Evolutionary conservation across 2,113 vertebrate genomes (phyloP), one percentile per base, ranked within the genome.

Genomic region (Microtus richardsoni): DNA sequence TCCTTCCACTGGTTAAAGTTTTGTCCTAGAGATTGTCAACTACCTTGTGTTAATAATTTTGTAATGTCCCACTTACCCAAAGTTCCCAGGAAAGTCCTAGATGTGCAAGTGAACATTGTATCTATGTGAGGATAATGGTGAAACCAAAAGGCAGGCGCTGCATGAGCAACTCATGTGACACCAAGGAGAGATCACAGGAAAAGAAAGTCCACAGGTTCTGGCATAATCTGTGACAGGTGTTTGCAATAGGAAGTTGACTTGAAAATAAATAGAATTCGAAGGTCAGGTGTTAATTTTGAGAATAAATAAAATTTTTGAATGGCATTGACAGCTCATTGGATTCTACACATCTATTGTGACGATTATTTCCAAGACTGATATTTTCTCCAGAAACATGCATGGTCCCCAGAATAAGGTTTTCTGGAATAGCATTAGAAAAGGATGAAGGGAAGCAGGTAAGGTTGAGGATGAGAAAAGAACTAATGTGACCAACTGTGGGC

Each of bases 331-430:
- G 22, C 24, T 80, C 33, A 75, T 1, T 90, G 49, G 5, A 70
- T 54, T 73, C 39, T 21, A 87, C 11, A 70, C 7, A 70, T n/a
- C 79, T n/a, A 79, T 54, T 74, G 1, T 83, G 4, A 26, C 60
- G 62, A 84, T 89, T 49, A 91, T 94, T 71, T 93, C 39, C 41
- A 66, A 88, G 24, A 10, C 14, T 79, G 10, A 58, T 85, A 77
- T 79, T 93, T 89, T 95, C 74, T 92, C n/a, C 14, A 89, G 19
- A 7, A 95, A 77, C 6, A 95, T 21, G 10, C 75, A 13, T 80
- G 71, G 7, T 58, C 4, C 49, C 5, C 28, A 36, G 36, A 2
- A 24, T 30, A 83, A 88, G 3, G 17, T 58, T 52, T 93, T 96
- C 60, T 89, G 62, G 2, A 9, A 74, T 22, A 60, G n/a, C 28